phyloP scores from a whole-genome alignment of 2,888 invertebrate species.

The Watsonalla cultraria region DNA sequence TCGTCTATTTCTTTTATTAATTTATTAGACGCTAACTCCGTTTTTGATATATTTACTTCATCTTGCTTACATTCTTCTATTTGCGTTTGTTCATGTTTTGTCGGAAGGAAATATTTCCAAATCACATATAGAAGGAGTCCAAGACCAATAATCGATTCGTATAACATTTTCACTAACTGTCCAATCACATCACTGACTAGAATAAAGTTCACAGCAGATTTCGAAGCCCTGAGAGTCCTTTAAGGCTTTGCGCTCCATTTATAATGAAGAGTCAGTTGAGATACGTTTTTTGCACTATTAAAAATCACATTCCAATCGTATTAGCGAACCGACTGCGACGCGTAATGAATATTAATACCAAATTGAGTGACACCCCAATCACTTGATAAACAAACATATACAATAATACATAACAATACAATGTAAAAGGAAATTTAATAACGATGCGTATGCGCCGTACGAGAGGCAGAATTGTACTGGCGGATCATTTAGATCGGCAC shows the following conservation, averaged over 20 bases:
- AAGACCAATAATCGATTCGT: conserved; percentile 59
- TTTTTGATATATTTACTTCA: neutral
- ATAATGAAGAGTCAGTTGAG: conserved; percentile 39
- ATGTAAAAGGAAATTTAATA: conserved; percentile 19
- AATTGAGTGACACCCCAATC: conserved; percentile 13
- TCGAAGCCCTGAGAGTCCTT: conserved; percentile 38
- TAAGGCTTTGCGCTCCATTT: conserved; percentile 49
- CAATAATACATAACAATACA: neutral
- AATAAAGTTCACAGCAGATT: conserved; percentile 36
- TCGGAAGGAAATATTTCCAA: conserved; percentile 53
- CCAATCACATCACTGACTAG: conserved; percentile 57
- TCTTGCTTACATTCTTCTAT: conserved; percentile 7
- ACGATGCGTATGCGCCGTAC: conserved; percentile 26
- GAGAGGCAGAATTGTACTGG: conserved; percentile 48
- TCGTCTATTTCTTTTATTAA: conserved; percentile 7
- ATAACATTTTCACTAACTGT: conserved; percentile 55
- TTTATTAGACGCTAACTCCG: neutral
- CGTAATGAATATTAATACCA: conserved; percentile 7
- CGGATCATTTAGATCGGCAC: conserved; percentile 42
- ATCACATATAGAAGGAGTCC: conserved; percentile 52
- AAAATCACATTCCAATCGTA: conserved; percentile 33
- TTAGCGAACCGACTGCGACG: conserved; percentile 6
- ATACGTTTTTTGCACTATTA: conserved; percentile 36
- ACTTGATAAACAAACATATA: conserved; percentile 5
- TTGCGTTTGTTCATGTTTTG: conserved; percentile 20